Evolutionary conservation across 1,140 invertebrate genomes (phyloP), one percentile per base, ranked within the genome.

Genomic region (Heterodera schachtii): DNA sequence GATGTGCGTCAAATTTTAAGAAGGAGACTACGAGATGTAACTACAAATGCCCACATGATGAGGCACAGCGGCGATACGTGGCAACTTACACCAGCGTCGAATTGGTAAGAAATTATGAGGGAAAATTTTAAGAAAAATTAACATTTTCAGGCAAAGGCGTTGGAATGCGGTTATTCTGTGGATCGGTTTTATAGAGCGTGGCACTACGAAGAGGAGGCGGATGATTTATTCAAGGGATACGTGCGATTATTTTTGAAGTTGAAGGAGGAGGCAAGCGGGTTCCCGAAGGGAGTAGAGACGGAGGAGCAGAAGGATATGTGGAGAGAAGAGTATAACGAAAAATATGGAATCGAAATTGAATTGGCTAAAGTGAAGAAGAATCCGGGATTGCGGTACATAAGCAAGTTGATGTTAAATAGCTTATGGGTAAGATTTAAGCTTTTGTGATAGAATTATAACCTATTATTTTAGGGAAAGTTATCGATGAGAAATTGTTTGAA

Each of bases 401-500:
- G 31, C 4, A 71, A 71, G 21, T 31, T 60, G 57, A 60, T 60
- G 57, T 0, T 60, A 2, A 60, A 60, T 60, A 60, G 57, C 16
- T 60, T 60, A 60, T 60, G 57, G 57, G 49, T 69, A 21, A 16
- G 41, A 31, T 31, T 31, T 31, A 21, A 21, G 0, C 4, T 5
- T 69, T 52, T 52, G 0, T 2, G 31, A 31, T 31, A 31, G 31
- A 31, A 19, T n/a, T 43, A 1, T 43, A 1, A 69, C 19, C 16
- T 21, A n/a, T 69, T 6, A 6, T 69, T 69, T 16, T 0, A 16
- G 41, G 69, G 69, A 9, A 71, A 71, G 41, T 71, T 71, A 11
- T 60, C 57, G 19, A 71, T 71, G 69, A 41, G 69, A 9, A 71
- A 71, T 71, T 41, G n/a, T 11, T 71, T 71, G 69, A 31, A 31